Base-by-base conservation (phyloP, 2,888 invertebrate genomes). In the Sthenelais limicola region DNA sequence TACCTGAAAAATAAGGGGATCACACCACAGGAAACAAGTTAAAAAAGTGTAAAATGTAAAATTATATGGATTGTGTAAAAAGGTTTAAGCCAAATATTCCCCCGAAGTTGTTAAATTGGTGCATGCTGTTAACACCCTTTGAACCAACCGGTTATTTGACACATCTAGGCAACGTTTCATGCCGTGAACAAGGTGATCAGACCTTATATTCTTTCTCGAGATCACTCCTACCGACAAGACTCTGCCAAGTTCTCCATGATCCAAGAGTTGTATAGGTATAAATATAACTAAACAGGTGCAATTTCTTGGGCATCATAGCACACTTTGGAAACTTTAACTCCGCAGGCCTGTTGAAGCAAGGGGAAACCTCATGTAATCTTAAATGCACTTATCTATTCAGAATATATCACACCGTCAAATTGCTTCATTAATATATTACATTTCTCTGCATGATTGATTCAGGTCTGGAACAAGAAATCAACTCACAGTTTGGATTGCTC, bases 241-340 rank as follows among this genome's bases (percentile, higher is more conserved):
- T 49, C 3, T 28, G 5, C 68, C 68, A 68, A 4, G 49, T 47
- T 7, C 9, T 7, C 49, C 51, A 68, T 4, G 68, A 24, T 9
- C 47, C 68, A 49, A 35, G 49, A 9, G 5, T 49, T 5, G 4
- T 28, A n/a, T 30, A 49, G 15, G 9, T 43, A 26, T 76, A 75
- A n/a, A 75, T 51, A 58, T 62, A 48, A 32, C 72, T 74, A 33
- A 56, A 75, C 18, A 74, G 28, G n/a, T 28, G 9, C 21, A 48
- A 74, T 38, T 75, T 74, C 67, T 75, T 75, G 12, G 75, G 75
- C 49, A 76, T 49, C 67, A 76, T 52, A 35, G 76, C 33, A 24
- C 51, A 73, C 49, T 75, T 32, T 18, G 75, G 48, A 67, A 76
- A 68, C 47, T 69, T 74, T 9, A 76, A 35, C 12, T 58, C 58